Base-by-base conservation (phyloP, 2,113 vertebrate species). In the Trachemys scripta region DNA sequence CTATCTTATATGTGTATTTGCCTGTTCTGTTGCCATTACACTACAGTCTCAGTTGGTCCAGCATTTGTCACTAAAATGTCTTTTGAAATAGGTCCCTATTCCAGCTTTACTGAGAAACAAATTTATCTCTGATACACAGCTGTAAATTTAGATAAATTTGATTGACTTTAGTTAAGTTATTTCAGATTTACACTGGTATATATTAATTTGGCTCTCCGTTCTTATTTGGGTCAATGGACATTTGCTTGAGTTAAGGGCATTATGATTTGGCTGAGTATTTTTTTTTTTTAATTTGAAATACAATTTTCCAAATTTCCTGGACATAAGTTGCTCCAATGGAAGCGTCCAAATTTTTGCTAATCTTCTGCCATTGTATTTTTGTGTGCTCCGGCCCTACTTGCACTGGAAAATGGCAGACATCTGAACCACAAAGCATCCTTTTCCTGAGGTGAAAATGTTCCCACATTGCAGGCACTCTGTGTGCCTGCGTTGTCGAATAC, bases 321-420 rank as follows among this genome's bases (percentile, higher is more conserved):
- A 95, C 62, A 87, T 90, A 93, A 96, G 90, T 86, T 89, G 10
- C 91, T 97, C 85, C 94, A 94, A 84, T 90, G 69, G 95, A 89
- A 91, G 91, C 82, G 80, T 94, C 88, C 92, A 95, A 91, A 97
- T 96, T 95, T 92, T 95, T 95, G 87, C 95, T 88, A 95, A 89
- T 91, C 95, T 79, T 80, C 87, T 72, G 25, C 91, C 94, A 81
- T 93, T 93, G 85, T 96, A 85, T 94, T 93, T 97, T 92, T 96
- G 85, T 1, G 0, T 57, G 80, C 38, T 89, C n/a, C 2, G n/a
- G 83, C 79, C 91, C 25, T 96, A 14, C 85, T 91, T 90, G 93
- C 75, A 59, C 42, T 87, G 25, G 85, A 88, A 94, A 94, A 78
- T 25, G 88, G 83, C 94, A 96, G 87, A 93, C 85, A 29, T 92